Percentiles rank a stretch among this genome's conserved stretches.
Evolutionary conservation across 2,113 vertebrate genomes (phyloP).

Genomic region (Aramus guarauna): DNA sequence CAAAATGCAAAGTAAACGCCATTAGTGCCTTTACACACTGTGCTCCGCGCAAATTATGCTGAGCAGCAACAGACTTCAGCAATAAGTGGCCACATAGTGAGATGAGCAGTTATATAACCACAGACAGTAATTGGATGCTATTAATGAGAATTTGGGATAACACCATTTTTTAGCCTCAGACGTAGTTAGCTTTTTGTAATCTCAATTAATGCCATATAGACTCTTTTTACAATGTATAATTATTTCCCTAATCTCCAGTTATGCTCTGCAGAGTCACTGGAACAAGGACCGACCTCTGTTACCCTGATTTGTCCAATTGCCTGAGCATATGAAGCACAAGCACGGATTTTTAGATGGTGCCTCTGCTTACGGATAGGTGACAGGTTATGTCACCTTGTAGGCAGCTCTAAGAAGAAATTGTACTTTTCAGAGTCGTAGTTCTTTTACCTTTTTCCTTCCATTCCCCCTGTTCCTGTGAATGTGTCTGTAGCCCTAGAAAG

Average conservation of each 20-base stretch:
- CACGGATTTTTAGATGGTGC: not conserved
- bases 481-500: not conserved
- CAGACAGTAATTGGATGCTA: constrained; percentile 37
- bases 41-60: constrained; percentile 31
- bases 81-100: constrained; percentile 51
- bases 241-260: constrained; percentile 17
- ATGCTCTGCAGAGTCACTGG: not conserved
- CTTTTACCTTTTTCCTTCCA: not conserved
- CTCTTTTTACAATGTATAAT: not conserved
- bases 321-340: not conserved
- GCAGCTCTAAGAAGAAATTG: not conserved
- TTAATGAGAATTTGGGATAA: constrained; percentile 54
- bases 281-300: not conserved
- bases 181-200: not conserved
- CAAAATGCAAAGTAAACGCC: constrained; percentile 17
- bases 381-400: not conserved
- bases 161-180: constrained; percentile 16
- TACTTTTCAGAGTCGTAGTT: not conserved
- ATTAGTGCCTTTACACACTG: constrained; percentile 22
- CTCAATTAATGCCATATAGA: not conserved
- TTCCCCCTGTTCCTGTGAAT: not conserved
- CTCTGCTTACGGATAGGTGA: not conserved
- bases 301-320: not conserved
- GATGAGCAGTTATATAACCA: constrained; percentile 48
- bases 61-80: constrained; percentile 33